phyloP scores from a whole-genome alignment of 2,113 vertebrate species.

The Trichechus manatus region DNA sequence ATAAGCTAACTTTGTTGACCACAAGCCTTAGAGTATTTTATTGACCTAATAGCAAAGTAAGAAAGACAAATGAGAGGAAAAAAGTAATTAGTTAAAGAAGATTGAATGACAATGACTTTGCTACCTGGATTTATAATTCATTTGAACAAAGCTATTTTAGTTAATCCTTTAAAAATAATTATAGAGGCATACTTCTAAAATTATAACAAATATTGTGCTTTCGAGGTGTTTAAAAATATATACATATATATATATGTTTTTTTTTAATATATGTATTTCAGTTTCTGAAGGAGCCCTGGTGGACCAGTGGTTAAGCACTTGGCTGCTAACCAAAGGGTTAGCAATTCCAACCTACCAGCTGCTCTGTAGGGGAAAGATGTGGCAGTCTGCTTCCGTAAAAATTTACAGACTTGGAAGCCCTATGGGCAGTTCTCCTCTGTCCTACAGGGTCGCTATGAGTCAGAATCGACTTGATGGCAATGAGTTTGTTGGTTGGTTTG shows the following conservation, averaged over 20 bases:
- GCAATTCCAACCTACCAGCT: too few species aligned
- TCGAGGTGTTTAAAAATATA: background rate
- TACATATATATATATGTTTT: background rate
- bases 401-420: too few species aligned
- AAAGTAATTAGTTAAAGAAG: background rate
- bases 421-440: too few species aligned
- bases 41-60: slow-evolving; percentile 11
- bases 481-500: too few species aligned
- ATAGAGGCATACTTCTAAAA: background rate
- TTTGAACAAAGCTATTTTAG: background rate
- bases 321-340: too few species aligned
- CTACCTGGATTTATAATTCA: slow-evolving; percentile 19
- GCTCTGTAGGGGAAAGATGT: too few species aligned
- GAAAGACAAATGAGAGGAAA: background rate
- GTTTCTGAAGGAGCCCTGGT: background rate
- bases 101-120: background rate
- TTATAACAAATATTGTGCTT: background rate
- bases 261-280: background rate
- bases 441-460: too few species aligned
- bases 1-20: background rate
- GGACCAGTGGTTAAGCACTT: too few species aligned
- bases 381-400: too few species aligned
- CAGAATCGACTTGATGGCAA: too few species aligned
- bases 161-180: background rate
- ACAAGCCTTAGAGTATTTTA: background rate